Conservation (phyloP, 2,113 vertebrate species). For the Sisor rabdophorus region DNA sequence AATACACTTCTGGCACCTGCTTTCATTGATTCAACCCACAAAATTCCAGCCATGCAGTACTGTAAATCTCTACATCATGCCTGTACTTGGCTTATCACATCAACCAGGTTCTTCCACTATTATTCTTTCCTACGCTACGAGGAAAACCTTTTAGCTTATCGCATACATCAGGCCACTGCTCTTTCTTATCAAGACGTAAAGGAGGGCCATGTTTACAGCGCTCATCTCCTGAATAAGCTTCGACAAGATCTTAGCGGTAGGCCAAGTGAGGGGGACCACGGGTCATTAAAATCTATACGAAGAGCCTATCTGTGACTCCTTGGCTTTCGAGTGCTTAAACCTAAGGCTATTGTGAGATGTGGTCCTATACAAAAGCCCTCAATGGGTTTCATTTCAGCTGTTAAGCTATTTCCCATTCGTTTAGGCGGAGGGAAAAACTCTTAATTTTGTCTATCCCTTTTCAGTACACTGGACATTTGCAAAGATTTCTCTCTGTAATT, state of each 20-base stretch:
- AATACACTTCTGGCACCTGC: background rate
- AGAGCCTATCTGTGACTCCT: conserved; percentile 34
- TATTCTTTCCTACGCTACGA: conserved; percentile 19
- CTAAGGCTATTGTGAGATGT: conserved; percentile 3
- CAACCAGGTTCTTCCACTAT: conserved; percentile 12
- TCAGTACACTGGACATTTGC: background rate
- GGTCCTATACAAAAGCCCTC: background rate
- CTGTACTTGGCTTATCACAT: conserved; percentile 9
- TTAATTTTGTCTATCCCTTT: background rate
- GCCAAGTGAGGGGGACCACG: conserved; percentile 31
- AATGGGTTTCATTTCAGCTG: background rate
- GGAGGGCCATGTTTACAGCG: conserved; percentile 33
- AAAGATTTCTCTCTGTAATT: background rate
- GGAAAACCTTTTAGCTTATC: conserved; percentile 33
- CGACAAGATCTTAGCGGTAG: conserved; percentile 28
- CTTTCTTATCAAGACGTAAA: conserved; percentile 27
- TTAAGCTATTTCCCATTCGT: background rate
- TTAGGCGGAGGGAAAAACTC: background rate
- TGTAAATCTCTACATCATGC: conserved; percentile 2
- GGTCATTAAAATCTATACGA: conserved; percentile 39
- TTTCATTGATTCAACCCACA: background rate
- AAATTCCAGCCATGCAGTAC: conserved; percentile 12
- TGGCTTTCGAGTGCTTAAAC: conserved; percentile 4
- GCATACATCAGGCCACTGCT: conserved; percentile 27
- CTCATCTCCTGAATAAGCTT: conserved; percentile 35